Evolutionary conservation across 2,113 vertebrate species (phyloP).

Genomic region (Pogonocichla stellata): DNA sequence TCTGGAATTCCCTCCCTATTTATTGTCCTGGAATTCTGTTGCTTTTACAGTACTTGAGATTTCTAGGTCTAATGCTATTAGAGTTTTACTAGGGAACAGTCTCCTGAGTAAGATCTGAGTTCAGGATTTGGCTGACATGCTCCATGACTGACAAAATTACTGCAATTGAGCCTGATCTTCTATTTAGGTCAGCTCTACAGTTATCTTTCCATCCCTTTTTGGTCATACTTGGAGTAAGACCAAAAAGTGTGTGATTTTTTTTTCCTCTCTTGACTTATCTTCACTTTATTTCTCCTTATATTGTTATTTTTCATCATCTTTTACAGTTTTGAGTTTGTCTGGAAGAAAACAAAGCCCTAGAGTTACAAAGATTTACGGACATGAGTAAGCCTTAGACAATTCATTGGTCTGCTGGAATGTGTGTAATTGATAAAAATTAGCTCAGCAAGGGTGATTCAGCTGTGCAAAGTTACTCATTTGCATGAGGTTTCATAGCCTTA

Average conservation of each 20-base stretch:
- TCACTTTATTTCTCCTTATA: background rate
- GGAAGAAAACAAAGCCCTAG: background rate
- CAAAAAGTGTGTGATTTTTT: background rate
- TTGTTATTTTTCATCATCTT: background rate
- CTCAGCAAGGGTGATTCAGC: background rate
- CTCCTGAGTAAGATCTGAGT: conserved; percentile 21
- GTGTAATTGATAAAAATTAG: conserved; percentile 10
- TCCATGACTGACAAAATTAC: background rate
- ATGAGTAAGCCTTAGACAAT: background rate
- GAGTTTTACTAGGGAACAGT: conserved; percentile 31
- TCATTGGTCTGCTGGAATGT: background rate
- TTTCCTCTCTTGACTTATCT: background rate
- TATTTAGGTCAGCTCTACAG: background rate
- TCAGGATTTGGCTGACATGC: conserved; percentile 10
- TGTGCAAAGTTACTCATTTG: background rate
- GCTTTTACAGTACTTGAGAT: conserved; percentile 10
- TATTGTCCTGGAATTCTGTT: conserved; percentile 2
- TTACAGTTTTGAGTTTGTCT: background rate
- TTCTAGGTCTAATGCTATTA: conserved; percentile 24
- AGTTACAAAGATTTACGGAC: background rate
- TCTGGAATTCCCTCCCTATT: conserved; percentile 20
- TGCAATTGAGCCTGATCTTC: background rate
- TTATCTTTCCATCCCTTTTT: background rate
- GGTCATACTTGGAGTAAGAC: background rate
- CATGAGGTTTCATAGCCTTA: background rate